Evolutionary conservation across 1,140 invertebrate species (phyloP).

Genomic region (Doryteuthis pealeii): DNA sequence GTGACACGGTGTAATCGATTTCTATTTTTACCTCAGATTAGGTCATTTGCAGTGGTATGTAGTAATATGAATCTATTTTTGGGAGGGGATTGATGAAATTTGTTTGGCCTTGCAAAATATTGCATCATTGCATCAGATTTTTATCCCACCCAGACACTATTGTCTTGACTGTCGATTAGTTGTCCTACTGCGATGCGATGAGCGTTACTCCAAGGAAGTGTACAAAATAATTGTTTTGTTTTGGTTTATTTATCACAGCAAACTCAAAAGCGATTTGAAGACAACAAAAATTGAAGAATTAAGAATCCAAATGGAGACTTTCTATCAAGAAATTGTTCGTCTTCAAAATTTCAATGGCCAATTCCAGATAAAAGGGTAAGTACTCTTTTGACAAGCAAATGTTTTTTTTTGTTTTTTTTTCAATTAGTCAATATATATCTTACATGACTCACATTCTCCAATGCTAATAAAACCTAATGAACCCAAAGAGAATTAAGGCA

Average conservation of each 20-base stretch:
- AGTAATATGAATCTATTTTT: too few relatives aligned
- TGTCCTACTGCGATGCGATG: too few relatives aligned
- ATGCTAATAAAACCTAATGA: not conserved
- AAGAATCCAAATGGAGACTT: slow-evolving; percentile 51
- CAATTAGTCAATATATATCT: not conserved
- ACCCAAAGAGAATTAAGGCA: not conserved
- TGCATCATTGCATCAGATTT: too few relatives aligned
- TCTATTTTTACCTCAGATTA: too few relatives aligned
- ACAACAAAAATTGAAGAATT: slow-evolving; percentile 56
- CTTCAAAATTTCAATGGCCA: slow-evolving; percentile 36
- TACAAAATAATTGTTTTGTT: too few relatives aligned
- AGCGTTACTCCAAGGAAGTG: too few relatives aligned
- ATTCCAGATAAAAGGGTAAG: not conserved
- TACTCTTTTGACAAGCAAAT: not conserved
- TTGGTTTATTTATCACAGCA: slow-evolving; percentile 36
- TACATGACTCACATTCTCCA: not conserved
- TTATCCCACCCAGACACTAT: too few relatives aligned
- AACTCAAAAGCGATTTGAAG: slow-evolving; percentile 55
- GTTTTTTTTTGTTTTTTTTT: not conserved
- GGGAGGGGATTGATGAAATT: too few relatives aligned
- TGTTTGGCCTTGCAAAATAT: too few relatives aligned
- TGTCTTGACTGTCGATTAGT: too few relatives aligned
- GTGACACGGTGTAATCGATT: too few relatives aligned
- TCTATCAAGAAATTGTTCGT: slow-evolving; percentile 52
- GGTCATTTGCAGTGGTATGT: too few relatives aligned